Evolutionary conservation across 2,113 vertebrate genomes (phyloP).

Genomic region (Rhizomys pruinosus): DNA sequence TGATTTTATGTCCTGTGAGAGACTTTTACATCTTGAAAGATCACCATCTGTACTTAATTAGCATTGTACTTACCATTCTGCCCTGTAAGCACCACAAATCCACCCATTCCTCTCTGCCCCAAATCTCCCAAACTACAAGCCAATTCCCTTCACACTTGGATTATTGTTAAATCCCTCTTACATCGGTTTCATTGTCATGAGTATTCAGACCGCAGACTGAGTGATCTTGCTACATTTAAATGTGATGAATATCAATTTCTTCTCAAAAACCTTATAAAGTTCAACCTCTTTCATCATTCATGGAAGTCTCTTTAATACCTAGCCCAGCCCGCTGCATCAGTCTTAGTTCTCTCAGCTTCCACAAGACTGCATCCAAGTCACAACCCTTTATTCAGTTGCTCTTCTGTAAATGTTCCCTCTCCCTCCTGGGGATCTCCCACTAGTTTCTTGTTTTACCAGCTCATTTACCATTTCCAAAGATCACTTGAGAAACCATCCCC

Average conservation of each 20-base stretch:
- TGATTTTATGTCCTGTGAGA: background rate
- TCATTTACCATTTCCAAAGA: background rate
- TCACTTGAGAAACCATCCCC: background rate
- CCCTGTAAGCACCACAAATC: background rate
- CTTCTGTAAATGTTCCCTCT: background rate
- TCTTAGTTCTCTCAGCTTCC: background rate
- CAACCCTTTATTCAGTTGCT: background rate
- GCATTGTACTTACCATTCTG: background rate
- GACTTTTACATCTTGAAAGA: background rate
- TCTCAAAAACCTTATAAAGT: background rate
- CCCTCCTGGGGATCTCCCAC: background rate
- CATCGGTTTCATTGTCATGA: background rate
- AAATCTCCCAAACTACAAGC: background rate
- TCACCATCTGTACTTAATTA: background rate
- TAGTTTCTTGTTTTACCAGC: background rate
- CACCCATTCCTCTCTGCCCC: background rate
- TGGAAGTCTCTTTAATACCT: background rate
- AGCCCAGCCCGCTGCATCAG: accelerated
- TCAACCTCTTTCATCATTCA: background rate
- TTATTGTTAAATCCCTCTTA: background rate
- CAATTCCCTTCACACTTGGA: background rate
- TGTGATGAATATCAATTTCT: background rate
- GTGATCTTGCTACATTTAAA: background rate
- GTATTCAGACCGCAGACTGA: background rate
- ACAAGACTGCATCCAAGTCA: background rate